Evolutionary conservation across 2,797 vertebrate genomes (phyloP), one percentile per base, ranked within the genome.

Genomic region (Nothura maculosa): DNA sequence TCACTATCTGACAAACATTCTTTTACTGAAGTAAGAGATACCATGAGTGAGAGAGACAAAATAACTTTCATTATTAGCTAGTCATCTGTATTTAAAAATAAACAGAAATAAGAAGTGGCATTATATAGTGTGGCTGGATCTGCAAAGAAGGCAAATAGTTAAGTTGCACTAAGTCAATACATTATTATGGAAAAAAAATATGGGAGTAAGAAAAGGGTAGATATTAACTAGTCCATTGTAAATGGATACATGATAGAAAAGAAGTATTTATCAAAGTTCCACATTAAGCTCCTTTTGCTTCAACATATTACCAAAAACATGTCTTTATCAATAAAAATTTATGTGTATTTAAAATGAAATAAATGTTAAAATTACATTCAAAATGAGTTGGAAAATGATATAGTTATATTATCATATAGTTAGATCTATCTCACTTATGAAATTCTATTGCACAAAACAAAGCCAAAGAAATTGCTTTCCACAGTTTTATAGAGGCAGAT

Each of bases 61-160:
- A 67, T 60, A 74, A 77, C 60, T 84, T 34, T 93, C 84, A 81
- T 69, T 92, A 60, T 81, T 76, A 88, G 50, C n/a, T 19, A 86
- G 32, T 36, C 4, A 84, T 60, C 90, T 82, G 38, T 73, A 73
- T 54, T 81, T 94, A 55, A 77, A 86, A 83, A 24, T 69, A 94
- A 86, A 86, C 64, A 68, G 28, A 66, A 81, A 86, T 69, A 81
- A 90, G 34, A 38, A 75, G 27, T 1, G 4, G 50, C 24, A 45
- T 40, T 38, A 32, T 16, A 21, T 75, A 86, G 32, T 3, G 2
- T n/a, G 48, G 30, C 70, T 89, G n/a, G 24, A 28, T 61, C 58
- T 78, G n/a, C 34, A 83, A 91, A 87, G 42, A 79, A 68, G 15
- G 30, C 20, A 87, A 85, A 34, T 24, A 60, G 45, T 69, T 68